Conservation (phyloP, 1,140 invertebrate genomes). For the Asbolus verrucosus region DNA sequence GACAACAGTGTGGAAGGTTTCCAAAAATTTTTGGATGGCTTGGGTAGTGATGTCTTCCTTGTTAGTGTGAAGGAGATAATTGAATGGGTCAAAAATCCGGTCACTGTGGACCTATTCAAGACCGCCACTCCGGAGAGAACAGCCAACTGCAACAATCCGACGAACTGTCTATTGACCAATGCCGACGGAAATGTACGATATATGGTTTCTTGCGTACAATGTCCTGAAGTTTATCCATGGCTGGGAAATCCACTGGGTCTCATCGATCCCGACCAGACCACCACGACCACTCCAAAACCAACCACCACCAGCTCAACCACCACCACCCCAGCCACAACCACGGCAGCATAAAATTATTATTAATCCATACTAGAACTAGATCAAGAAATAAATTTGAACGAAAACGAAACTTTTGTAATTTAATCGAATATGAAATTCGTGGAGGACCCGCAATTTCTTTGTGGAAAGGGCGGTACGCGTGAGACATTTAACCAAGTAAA, state of each 20-base stretch:
- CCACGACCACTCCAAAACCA: not conserved
- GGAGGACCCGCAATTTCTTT: slow-evolving; percentile 46
- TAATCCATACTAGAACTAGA: too few relatives aligned
- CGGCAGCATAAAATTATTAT: too few relatives aligned
- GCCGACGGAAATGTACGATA: slow-evolving; percentile 61
- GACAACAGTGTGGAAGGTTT: slow-evolving; percentile 51
- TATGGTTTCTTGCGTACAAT: slow-evolving; percentile 65
- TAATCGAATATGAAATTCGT: too few relatives aligned
- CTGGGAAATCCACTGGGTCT: slow-evolving; percentile 65
- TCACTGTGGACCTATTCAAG: slow-evolving; percentile 47
- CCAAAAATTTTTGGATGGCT: slow-evolving; percentile 49
- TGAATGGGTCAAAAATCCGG: slow-evolving; percentile 57
- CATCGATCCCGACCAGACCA: slow-evolving; percentile 16
- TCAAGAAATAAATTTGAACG: too few relatives aligned
- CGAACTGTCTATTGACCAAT: slow-evolving; percentile 62
- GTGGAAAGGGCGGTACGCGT: not conserved
- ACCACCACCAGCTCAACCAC: not conserved
- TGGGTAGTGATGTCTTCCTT: slow-evolving; percentile 55
- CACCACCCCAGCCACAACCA: slow-evolving; percentile 24
- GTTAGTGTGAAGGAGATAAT: slow-evolving; percentile 56
- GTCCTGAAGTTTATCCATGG: slow-evolving; percentile 66
- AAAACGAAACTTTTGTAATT: too few relatives aligned
- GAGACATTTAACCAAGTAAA: not conserved
- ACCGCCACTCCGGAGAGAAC: slow-evolving; percentile 42
- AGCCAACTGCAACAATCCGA: slow-evolving; percentile 55